A percentile compares a stretch with the other conserved stretches of the same genome.
Conservation (phyloP, 2,888 invertebrate species). For the Agrochola lota region DNA sequence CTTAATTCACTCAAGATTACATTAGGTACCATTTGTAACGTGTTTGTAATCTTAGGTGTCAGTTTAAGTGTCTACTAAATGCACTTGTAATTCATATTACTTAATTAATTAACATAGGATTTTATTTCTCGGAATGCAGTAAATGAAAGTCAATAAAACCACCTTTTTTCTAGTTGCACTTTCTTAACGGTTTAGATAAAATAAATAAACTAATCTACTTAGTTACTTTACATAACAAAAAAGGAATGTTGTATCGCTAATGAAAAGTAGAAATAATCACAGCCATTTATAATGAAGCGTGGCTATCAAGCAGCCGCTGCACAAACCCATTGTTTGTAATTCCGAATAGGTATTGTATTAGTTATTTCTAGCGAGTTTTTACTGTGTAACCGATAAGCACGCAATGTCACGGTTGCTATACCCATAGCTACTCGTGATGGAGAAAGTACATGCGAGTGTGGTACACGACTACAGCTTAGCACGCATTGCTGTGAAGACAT, state of each 20-base stretch:
- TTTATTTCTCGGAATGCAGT: neutral
- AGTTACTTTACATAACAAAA: conserved; percentile 16
- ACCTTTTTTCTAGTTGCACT: neutral
- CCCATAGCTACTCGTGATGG: conserved; percentile 62
- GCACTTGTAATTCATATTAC: neutral
- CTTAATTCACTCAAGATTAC: neutral
- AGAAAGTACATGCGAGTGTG: conserved; percentile 74
- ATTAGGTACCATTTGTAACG: neutral
- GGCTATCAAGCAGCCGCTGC: conserved; percentile 52
- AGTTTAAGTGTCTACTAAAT: neutral
- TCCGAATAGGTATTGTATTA: conserved; percentile 62
- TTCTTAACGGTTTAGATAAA: conserved; percentile 1
- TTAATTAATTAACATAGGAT: neutral
- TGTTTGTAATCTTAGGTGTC: neutral
- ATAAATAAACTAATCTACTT: neutral
- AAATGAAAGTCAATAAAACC: neutral
- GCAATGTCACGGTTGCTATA: conserved; percentile 74
- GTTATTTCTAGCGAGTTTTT: conserved; percentile 58
- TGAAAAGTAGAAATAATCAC: conserved; percentile 25
- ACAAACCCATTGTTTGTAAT: conserved; percentile 61
- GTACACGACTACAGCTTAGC: conserved; percentile 25
- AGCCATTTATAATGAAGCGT: conserved; percentile 41
- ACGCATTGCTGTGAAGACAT: conserved; percentile 8
- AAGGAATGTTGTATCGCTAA: conserved; percentile 8
- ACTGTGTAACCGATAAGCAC: conserved; percentile 67